A percentile compares a stretch with the other conserved stretches of the same genome.
phyloP scores from a whole-genome alignment of 2,797 vertebrate genomes.

The Crax fasciolata region DNA sequence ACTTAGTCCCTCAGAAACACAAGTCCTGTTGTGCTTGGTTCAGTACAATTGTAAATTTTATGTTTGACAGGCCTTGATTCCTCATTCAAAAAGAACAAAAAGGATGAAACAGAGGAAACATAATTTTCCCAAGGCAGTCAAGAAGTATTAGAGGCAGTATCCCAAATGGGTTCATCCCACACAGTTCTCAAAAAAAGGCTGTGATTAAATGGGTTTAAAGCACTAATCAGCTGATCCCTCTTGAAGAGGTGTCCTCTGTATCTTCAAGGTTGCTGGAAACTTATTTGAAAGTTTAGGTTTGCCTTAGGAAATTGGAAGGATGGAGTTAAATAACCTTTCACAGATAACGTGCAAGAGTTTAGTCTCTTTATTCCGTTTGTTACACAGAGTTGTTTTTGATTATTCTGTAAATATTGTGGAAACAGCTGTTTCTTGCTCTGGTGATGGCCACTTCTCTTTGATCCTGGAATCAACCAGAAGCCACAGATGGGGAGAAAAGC shows the following conservation, averaged over 20 bases:
- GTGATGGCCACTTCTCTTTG: background rate
- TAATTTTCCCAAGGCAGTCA: background rate
- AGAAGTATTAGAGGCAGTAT: background rate
- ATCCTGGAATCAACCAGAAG: slow-evolving; percentile 30
- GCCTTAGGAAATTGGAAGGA: accelerated
- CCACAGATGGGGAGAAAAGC: background rate
- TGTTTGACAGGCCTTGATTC: background rate
- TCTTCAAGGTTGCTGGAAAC: background rate
- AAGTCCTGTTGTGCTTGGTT: too few relatives aligned
- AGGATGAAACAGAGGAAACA: background rate
- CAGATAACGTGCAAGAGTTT: background rate
- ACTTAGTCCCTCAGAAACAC: background rate
- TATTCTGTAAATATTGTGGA: background rate
- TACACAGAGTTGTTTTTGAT: background rate
- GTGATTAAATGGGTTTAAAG: background rate
- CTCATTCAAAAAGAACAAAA: background rate
- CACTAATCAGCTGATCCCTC: background rate
- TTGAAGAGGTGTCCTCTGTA: background rate
- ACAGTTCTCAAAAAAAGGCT: background rate
- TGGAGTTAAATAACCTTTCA: background rate
- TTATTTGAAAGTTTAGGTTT: background rate
- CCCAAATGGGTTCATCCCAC: accelerated
- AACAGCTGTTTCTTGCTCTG: background rate
- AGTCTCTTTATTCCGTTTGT: background rate
- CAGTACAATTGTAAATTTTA: background rate